Base-by-base conservation (phyloP, 2,797 vertebrate species). In the Capromys pilorides region DNA sequence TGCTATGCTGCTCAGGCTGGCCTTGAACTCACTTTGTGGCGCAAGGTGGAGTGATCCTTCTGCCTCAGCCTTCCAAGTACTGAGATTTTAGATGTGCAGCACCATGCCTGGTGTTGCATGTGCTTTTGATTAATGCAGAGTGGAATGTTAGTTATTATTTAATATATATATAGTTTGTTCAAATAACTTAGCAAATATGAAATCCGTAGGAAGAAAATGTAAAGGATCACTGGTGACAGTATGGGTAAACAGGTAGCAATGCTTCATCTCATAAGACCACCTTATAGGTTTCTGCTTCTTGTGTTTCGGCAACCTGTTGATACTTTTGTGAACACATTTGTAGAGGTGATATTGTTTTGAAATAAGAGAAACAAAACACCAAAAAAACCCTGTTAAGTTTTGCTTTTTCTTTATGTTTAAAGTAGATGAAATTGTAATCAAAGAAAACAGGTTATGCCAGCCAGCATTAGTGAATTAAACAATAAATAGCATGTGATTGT, bases 251-350 rank as follows among this genome's bases (percentile, higher is more conserved):
- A 21, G n/a, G 41, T 5, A 4, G 36, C 69, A 71, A 51, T 39
- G 51, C 49, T 31, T 5, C 26, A 1, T 75, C 71, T 39, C 28
- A n/a, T 19, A 45, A 54, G 62, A 12, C n/a, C 6, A 19, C 16
- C 8, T 59, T 54, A n/a, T 24, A 9, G 59, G 6, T 95, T 51
- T 67, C 28, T 88, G 33, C 10, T 73, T 51, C 54, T 84, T 67
- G 2, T 22, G 73, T 31, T 85, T 64, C 66, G 28, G 12, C 84
- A 64, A 57, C 6, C 59, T 79, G 62, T 33, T 94, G 39, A 49
- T 93, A 16, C 83, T 92, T 84, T 64, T 82, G 66, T 81, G 73
- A 88, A 90, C 61, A 95, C 61, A 19, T 80, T 91, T 73, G 26
- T 81, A 69, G 49, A 77, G 59, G n/a, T 36, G 54, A 57, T 57